Conservation (phyloP, 2,797 vertebrate species). For the Amniataba percoides region DNA sequence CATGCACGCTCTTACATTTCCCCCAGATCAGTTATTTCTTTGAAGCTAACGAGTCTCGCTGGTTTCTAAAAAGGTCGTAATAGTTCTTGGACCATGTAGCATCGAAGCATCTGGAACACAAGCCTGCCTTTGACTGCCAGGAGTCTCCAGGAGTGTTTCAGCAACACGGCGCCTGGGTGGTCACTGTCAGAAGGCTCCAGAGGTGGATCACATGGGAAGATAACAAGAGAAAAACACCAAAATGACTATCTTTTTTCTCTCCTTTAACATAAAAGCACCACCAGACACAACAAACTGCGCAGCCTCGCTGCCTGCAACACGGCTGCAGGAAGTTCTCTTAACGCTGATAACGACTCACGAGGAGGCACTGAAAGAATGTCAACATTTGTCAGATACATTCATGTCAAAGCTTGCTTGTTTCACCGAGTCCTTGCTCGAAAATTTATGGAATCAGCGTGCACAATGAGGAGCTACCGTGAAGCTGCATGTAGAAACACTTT, state of each 20-base stretch:
- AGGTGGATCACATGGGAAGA: neutral
- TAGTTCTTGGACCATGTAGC: neutral
- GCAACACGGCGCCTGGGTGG: conserved; percentile 42
- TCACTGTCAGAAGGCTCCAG: conserved; percentile 1
- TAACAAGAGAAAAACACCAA: neutral
- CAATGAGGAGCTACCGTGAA: conserved; percentile 12
- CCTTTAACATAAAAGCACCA: conserved; percentile 41
- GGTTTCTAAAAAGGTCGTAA: neutral
- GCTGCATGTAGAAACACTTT: conserved; percentile 37
- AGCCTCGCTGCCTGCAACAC: conserved; percentile 7
- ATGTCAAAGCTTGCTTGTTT: conserved; percentile 60
- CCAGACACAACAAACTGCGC: conserved; percentile 69
- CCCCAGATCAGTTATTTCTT: neutral
- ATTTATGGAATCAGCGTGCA: conserved; percentile 19
- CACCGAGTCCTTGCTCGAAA: neutral
- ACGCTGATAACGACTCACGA: conserved; percentile 45
- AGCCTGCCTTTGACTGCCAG: conserved; percentile 13
- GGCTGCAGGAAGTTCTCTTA: conserved; percentile 19
- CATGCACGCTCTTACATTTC: neutral
- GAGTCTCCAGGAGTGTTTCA: conserved; percentile 18
- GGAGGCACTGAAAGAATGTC: conserved; percentile 66
- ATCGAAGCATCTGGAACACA: conserved; percentile 23
- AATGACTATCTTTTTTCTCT: conserved; percentile 32
- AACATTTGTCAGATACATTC: conserved; percentile 62
- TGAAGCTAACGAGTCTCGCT: neutral